These are phyloP conservation scores for Apis florea DNA, from an alignment of 1,140 invertebrate species.

Conservation along the genomic window DNA sequence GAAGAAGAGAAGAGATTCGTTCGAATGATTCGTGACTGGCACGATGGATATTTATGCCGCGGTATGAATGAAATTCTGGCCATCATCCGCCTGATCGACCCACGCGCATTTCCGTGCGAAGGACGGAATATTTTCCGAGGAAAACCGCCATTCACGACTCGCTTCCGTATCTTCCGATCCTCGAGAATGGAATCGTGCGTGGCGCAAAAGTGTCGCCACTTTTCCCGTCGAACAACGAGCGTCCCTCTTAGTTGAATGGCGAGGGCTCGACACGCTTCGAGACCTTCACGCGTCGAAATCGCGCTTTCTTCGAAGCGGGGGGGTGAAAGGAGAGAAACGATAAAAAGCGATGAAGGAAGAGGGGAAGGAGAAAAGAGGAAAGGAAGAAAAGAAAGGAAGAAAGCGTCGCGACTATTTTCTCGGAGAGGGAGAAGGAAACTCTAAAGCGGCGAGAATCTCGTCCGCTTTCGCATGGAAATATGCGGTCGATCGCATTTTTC, in stretches of 20 bases:
- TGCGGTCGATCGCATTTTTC: slow-evolving; percentile 42
- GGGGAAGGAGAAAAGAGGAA: not conserved
- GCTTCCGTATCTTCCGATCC: not conserved
- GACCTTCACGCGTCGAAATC: slow-evolving; percentile 13
- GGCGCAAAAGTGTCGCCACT: not conserved
- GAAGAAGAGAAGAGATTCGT: too few species aligned
- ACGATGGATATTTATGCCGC: slow-evolving; percentile 5
- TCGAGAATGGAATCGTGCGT: not conserved
- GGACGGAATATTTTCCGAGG: not conserved
- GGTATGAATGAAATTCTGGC: slow-evolving; percentile 62
- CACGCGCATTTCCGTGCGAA: slow-evolving; percentile 41
- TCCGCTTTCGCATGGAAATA: slow-evolving; percentile 43
- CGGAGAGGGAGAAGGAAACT: slow-evolving; percentile 19
- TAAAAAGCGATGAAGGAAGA: not conserved
- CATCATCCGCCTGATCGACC: not conserved
- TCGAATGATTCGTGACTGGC: too few species aligned
- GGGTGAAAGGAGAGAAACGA: not conserved
- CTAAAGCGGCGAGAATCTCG: not conserved
- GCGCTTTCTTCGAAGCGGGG: slow-evolving; percentile 10
- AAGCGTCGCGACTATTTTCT: slow-evolving; percentile 24
- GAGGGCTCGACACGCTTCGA: not conserved
- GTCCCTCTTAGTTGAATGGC: slow-evolving; percentile 46
- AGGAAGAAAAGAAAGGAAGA: not conserved
- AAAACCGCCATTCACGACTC: not conserved
- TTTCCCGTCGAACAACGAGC: not conserved